phyloP scores from a whole-genome alignment of 2,113 vertebrate genomes.

The Psittacara wagleri region DNA sequence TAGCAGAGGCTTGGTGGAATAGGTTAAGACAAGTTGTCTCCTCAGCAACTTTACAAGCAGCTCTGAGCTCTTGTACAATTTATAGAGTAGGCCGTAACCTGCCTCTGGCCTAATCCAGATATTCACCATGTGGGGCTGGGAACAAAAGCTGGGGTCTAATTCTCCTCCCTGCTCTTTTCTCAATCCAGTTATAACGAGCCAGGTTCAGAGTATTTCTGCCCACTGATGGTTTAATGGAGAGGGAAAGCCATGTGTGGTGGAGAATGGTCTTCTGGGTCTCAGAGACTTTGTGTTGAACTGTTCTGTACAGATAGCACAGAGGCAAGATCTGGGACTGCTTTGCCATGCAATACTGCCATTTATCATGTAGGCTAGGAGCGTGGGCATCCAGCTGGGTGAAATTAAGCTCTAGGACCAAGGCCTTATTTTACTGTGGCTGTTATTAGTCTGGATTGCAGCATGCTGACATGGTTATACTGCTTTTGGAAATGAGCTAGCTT shows the following conservation, averaged over 20 bases:
- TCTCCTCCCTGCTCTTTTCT: background rate
- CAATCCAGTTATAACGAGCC: background rate
- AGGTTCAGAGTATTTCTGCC: background rate
- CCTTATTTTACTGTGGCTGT: background rate
- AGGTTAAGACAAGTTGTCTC: background rate
- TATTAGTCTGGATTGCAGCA: constrained; percentile 32
- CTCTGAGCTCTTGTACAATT: background rate
- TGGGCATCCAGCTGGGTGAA: constrained; percentile 38
- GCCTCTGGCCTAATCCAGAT: background rate
- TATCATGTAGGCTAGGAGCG: background rate
- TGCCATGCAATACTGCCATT: rapidly evolving
- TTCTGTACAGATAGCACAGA: background rate
- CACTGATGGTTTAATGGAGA: background rate
- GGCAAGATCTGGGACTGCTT: background rate
- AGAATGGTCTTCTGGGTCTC: background rate
- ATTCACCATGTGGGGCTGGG: background rate
- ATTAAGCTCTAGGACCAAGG: constrained; percentile 40
- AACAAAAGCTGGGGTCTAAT: background rate
- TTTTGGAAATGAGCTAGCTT: constrained; percentile 31
- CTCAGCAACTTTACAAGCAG: background rate
- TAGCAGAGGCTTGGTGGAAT: background rate
- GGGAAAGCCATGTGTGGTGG: background rate
- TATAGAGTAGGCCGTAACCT: background rate
- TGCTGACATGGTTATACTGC: constrained; percentile 8
- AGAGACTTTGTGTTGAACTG: background rate